Base-by-base conservation (phyloP, 2,888 invertebrate genomes). In the Drymonia ruficornis region DNA sequence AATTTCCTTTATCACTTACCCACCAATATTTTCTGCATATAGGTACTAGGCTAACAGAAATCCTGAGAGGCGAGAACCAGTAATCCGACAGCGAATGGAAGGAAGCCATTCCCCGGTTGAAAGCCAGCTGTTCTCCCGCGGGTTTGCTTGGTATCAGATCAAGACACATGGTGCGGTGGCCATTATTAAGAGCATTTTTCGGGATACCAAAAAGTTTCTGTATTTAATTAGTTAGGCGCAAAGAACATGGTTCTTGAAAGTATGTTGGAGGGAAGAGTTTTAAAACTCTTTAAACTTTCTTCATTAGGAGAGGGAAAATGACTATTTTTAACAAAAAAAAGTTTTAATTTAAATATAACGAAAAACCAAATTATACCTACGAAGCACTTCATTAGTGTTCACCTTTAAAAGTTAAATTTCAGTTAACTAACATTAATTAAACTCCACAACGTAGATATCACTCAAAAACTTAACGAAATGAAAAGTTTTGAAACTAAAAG, bases 41-140 rank as follows among this genome's bases (percentile, higher is more conserved):
- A 4, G 11, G 4, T n/a, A 16, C 11, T 34, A 31, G n/a, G 44
- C 34, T 36, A 44, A 49, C 34, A 50, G 47, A 56, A 55, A 63
- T 60, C 50, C 56, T 61, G 31, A 52, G 49, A 56, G 58, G 50
- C 53, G 34, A 45, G 50, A 60, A 51, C 55, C 66, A 63, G 64
- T 74, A 75, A 75, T 67, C 70, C 56, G 70, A 65, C 67, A 61
- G 61, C 40, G 59, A 63, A 70, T 49, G 49, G 55, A 59, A 59
- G 56, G 60, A 56, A 60, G 53, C 64, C 64, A 61, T 65, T 44
- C 18, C 59, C 57, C 46, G 49, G 55, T 52, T 65, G 61, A 67
- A 70, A 71, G 57, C 55, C 50, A 58, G 61, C 54, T 49, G 44
- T 61, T 62, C 52, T 61, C 61, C 57, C 52, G 9, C 43, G 55